Evolutionary conservation across 2,888 invertebrate species (phyloP).

Genomic region (Drosophila kambysellisi): DNA sequence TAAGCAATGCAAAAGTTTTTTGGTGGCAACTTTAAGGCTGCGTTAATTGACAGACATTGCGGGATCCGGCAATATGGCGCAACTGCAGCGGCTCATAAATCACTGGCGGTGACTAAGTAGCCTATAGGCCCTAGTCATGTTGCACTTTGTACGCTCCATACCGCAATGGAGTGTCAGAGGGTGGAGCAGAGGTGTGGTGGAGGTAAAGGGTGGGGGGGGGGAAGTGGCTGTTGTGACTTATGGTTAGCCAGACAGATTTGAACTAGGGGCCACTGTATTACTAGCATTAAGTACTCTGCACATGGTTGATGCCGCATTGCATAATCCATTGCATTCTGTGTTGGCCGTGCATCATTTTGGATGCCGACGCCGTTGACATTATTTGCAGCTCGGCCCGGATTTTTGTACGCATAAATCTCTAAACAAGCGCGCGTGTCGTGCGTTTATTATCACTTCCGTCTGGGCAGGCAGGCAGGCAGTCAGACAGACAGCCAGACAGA

Average conservation of each 20-base stretch:
- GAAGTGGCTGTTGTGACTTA: conserved; percentile 61
- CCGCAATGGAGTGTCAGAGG: not conserved
- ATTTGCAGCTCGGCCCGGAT: conserved; percentile 68
- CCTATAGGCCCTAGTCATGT: conserved; percentile 59
- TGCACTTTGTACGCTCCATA: conserved; percentile 51
- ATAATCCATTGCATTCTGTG: conserved; percentile 62
- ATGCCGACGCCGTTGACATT: conserved; percentile 65
- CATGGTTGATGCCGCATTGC: conserved; percentile 68
- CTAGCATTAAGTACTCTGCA: conserved; percentile 24
- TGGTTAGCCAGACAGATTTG: conserved; percentile 60
- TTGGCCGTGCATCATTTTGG: conserved; percentile 75
- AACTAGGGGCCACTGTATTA: conserved; percentile 52
- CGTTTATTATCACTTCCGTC: conserved; percentile 79
- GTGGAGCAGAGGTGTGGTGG: not conserved
- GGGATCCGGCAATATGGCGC: conserved; percentile 49
- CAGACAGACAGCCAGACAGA: not conserved
- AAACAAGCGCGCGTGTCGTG: conserved; percentile 79
- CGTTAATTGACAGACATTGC: conserved; percentile 77
- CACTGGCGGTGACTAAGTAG: conserved; percentile 72
- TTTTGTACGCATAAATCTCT: conserved; percentile 77
- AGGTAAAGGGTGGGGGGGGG: not conserved
- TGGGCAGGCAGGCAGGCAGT: conserved; percentile 22
- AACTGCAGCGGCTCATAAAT: conserved; percentile 67
- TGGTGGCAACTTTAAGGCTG: conserved; percentile 65
- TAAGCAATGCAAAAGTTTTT: conserved; percentile 68